A percentile compares a stretch with the other conserved stretches of the same genome.
phyloP scores from a whole-genome alignment of 2,113 vertebrate species.

The Aegotheles bennettii region DNA sequence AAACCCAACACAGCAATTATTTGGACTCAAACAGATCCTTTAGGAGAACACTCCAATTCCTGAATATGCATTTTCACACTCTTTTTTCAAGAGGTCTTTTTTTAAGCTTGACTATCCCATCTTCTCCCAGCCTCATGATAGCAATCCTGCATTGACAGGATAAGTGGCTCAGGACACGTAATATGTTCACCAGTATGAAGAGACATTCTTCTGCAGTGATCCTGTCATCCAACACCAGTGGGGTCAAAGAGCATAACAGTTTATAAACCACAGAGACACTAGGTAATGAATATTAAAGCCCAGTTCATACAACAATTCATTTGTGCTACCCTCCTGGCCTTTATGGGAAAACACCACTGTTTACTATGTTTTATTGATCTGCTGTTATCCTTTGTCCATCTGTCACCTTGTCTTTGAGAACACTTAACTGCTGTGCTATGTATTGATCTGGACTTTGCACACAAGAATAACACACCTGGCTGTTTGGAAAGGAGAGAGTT shows the following conservation, averaged over 20 bases:
- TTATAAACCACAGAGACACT: neutral
- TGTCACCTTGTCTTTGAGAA: neutral
- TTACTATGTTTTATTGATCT: slow-evolving; percentile 8
- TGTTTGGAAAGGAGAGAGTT: neutral
- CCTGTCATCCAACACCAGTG: neutral
- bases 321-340: neutral
- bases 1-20: neutral
- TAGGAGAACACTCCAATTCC: neutral
- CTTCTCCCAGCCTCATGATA: neutral
- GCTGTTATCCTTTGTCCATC: neutral
- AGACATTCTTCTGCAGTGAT: neutral
- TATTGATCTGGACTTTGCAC: neutral
- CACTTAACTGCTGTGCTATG: neutral
- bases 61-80: neutral
- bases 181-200: neutral
- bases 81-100: neutral
- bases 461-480: neutral
- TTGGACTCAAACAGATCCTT: neutral
- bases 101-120: neutral
- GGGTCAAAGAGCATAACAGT: neutral
- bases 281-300: neutral
- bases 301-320: neutral
- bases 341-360: neutral
- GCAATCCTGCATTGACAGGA: neutral
- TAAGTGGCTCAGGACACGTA: neutral